phyloP scores from a whole-genome alignment of 1,140 invertebrate species.

The Mizuhopecten yessoensis region DNA sequence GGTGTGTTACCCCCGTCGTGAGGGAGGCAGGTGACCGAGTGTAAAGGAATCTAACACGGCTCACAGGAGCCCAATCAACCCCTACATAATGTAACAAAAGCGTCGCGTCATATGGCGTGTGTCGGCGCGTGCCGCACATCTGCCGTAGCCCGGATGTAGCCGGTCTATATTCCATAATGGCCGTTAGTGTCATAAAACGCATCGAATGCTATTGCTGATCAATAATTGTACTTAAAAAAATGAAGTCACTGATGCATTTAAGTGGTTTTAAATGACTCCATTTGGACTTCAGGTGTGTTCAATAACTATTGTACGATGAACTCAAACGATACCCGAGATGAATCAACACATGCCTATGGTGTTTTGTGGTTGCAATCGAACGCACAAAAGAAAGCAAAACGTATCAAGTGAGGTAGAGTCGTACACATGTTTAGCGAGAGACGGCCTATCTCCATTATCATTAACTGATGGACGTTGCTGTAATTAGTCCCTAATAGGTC shows the following conservation, averaged over 20 bases:
- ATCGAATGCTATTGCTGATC: neutral
- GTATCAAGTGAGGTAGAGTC: neutral
- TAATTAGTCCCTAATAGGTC: neutral
- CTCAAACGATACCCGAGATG: neutral
- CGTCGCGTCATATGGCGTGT: constrained; percentile 28
- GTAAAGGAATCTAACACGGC: constrained; percentile 22
- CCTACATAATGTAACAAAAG: neutral
- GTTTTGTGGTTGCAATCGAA: constrained; percentile 8
- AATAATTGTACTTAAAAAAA: neutral
- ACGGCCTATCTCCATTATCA: neutral
- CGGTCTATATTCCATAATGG: constrained; percentile 24
- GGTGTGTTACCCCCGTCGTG: neutral
- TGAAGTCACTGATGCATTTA: constrained; percentile 4
- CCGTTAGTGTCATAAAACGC: neutral
- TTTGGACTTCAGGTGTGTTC: constrained; percentile 13
- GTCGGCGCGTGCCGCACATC: constrained; percentile 25
- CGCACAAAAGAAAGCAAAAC: neutral
- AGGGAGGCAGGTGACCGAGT: neutral
- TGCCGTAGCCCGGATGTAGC: constrained; percentile 29
- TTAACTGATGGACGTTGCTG: neutral
- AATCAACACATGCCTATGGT: neutral
- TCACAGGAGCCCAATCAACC: neutral
- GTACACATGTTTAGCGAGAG: neutral
- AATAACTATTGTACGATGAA: constrained; percentile 7
- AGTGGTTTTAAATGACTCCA: constrained; percentile 23